These are phyloP conservation scores for Coregonus clupeaformis DNA, from an alignment of 2,113 vertebrate genomes.

Conservation along the genomic window DNA sequence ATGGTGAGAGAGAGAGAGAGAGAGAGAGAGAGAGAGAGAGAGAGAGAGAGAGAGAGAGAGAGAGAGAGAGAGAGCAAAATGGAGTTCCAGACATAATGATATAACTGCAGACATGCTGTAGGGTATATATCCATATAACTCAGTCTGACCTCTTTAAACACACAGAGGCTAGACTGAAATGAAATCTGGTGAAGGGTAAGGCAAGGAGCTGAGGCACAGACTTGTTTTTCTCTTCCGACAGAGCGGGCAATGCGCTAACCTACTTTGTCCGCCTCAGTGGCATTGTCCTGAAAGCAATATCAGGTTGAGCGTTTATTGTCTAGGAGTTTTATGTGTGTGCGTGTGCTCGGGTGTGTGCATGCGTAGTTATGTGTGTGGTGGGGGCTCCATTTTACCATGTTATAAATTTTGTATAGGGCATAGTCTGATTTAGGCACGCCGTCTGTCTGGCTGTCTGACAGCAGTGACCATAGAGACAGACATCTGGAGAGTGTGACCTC, in stretches of 20 bases:
- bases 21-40: neutral
- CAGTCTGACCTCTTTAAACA: neutral
- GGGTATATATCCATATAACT: constrained; percentile 47
- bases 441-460: constrained; percentile 24
- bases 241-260: constrained; percentile 66
- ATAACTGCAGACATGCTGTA: constrained; percentile 49
- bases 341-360: constrained; percentile 17
- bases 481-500: constrained; percentile 27
- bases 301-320: constrained; percentile 18
- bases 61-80: constrained; percentile 4
- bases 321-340: constrained; percentile 7
- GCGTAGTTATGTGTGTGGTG: neutral
- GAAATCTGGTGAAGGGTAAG: constrained; percentile 18
- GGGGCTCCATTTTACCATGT: constrained; percentile 38
- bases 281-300: constrained; percentile 58
- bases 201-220: constrained; percentile 36
- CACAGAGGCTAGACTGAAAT: neutral
- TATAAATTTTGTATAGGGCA: constrained; percentile 61
- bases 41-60: constrained; percentile 4
- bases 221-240: constrained; percentile 63
- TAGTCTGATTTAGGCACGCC: constrained; percentile 30
- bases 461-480: constrained; percentile 13
- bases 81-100: constrained; percentile 38
- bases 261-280: constrained; percentile 63
- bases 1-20: neutral